phyloP scores from a whole-genome alignment of 2,797 vertebrate species.

The Lutjanus argentimaculatus region DNA sequence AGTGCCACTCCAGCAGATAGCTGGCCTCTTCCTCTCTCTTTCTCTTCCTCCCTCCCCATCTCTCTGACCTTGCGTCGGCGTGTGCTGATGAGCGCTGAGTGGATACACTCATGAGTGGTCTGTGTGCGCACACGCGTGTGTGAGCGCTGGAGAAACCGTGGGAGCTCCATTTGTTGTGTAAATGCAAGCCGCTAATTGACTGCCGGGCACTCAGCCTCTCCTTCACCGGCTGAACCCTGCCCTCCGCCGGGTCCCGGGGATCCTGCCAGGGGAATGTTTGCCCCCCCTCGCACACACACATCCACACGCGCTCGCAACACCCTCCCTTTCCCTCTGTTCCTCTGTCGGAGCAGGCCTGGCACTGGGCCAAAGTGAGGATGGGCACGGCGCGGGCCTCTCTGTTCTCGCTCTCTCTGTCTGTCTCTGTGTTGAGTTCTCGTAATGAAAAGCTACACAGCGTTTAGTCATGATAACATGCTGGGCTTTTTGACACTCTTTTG shows the following conservation, averaged over 20 bases:
- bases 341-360: constrained; percentile 73
- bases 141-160: constrained; percentile 63
- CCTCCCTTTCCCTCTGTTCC: constrained; percentile 51
- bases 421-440: constrained; percentile 48
- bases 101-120: constrained; percentile 72
- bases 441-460: constrained; percentile 56
- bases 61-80: constrained; percentile 81
- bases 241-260: constrained; percentile 78
- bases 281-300: constrained; percentile 36
- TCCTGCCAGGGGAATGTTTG: constrained; percentile 79
- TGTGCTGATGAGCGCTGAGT: constrained; percentile 83
- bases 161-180: constrained; percentile 85
- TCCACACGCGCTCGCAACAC: constrained; percentile 42
- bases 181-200: constrained; percentile 85
- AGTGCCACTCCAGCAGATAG: constrained; percentile 80
- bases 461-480: constrained; percentile 33
- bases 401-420: constrained; percentile 41
- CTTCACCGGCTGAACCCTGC: constrained; percentile 84
- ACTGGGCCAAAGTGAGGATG: constrained; percentile 68
- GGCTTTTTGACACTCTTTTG: constrained; percentile 35
- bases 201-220: constrained; percentile 81
- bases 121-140: constrained; percentile 36
- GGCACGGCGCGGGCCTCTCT: constrained; percentile 58
- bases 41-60: constrained; percentile 53
- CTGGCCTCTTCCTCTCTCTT: constrained; percentile 63